A percentile compares a stretch with the other conserved stretches of the same genome.
phyloP scores from a whole-genome alignment of 2,797 vertebrate genomes.

The Enteromius viviparus region DNA sequence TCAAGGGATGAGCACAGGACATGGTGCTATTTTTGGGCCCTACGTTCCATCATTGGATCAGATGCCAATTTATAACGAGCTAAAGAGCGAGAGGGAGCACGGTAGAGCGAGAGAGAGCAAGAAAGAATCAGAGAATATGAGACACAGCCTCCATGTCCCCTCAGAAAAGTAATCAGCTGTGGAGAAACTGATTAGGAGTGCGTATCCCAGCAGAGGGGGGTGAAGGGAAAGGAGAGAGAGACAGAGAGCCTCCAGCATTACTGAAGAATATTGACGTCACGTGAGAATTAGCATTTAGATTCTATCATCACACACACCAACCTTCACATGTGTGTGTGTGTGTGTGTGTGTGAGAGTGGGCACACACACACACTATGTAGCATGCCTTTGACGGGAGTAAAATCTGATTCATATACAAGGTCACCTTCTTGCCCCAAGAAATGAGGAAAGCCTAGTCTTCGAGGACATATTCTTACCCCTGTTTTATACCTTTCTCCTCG shows the following conservation, averaged over 20 bases:
- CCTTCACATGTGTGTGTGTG: slow-evolving; percentile 32
- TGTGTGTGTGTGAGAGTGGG: background rate
- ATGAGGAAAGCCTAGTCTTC: slow-evolving; percentile 22
- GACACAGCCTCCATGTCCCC: slow-evolving; percentile 50
- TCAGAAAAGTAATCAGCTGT: slow-evolving; percentile 61
- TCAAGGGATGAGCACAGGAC: slow-evolving; percentile 71
- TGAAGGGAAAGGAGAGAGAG: slow-evolving; percentile 20
- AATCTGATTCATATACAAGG: slow-evolving; percentile 66
- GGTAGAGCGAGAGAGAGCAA: background rate
- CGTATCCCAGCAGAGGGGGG: slow-evolving; percentile 33
- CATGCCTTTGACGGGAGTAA: background rate
- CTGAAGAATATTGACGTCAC: slow-evolving; percentile 52
- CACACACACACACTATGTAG: background rate
- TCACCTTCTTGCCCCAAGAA: slow-evolving; percentile 71
- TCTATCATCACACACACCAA: slow-evolving; percentile 41
- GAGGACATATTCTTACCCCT: slow-evolving; percentile 47
- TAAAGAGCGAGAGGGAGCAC: slow-evolving; percentile 21
- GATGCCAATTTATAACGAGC: slow-evolving; percentile 71
- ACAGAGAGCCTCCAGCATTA: slow-evolving; percentile 41
- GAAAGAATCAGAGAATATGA: slow-evolving; percentile 38
- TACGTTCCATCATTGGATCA: slow-evolving; percentile 70
- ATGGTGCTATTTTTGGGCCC: slow-evolving; percentile 72
- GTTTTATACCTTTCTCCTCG: background rate
- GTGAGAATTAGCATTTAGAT: slow-evolving; percentile 48
- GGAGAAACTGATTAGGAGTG: slow-evolving; percentile 62